Conservation (phyloP, 2,888 invertebrate species). For the Eucriotettix oculatus region DNA sequence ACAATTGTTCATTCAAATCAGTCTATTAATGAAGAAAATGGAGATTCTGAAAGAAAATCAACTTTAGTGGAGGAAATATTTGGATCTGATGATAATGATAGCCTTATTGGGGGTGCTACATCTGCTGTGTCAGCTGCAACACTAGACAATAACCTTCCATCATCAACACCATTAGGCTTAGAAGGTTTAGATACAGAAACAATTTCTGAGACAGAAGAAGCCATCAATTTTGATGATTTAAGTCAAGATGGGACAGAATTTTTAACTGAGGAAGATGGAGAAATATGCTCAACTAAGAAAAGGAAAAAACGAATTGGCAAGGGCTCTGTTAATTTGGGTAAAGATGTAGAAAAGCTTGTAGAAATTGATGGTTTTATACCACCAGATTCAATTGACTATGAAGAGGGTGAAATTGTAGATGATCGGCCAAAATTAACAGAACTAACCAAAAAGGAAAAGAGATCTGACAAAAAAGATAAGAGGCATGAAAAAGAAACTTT, state of each 20-base stretch:
- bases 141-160: constrained; percentile 9
- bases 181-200: constrained; percentile 54
- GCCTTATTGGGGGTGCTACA: constrained; percentile 13
- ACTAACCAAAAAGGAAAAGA: constrained; percentile 15
- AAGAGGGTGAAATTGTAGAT: constrained; percentile 42
- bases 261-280: constrained; percentile 10
- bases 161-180: constrained; percentile 25
- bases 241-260: constrained; percentile 14
- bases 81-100: constrained; percentile 11
- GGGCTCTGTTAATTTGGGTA: constrained; percentile 1
- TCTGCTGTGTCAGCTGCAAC: constrained; percentile 14
- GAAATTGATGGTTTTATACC: neutral
- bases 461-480: constrained; percentile 16
- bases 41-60: constrained; percentile 1
- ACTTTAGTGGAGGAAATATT: constrained; percentile 2
- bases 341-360: constrained; percentile 15
- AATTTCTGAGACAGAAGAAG: constrained; percentile 55
- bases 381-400: constrained; percentile 20
- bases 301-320: constrained; percentile 11
- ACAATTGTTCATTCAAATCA: too few relatives aligned
- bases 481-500: constrained; percentile 18
- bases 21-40: too few relatives aligned
- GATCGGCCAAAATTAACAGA: constrained; percentile 24
- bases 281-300: constrained; percentile 7
- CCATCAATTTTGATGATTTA: constrained; percentile 40